A percentile compares a stretch with the other conserved stretches of the same genome.
These are phyloP conservation scores for Champsocephalus esox DNA, from an alignment of 2,797 vertebrate species.

Conservation along the genomic window DNA sequence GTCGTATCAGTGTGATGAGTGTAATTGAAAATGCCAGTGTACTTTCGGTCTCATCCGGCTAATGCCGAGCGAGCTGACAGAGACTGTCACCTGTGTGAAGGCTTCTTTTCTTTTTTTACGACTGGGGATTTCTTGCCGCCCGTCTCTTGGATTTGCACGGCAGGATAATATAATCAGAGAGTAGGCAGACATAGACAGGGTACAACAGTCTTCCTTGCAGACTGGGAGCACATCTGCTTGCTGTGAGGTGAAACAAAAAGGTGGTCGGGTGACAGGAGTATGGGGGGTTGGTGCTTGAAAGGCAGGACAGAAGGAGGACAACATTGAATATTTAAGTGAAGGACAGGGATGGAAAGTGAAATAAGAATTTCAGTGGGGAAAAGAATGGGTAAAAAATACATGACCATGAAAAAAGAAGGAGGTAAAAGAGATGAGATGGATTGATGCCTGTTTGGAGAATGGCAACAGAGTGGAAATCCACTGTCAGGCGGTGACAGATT, in stretches of 20 bases:
- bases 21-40: slow-evolving; percentile 35
- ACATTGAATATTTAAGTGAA: slow-evolving; percentile 22
- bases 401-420: neutral
- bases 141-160: slow-evolving; percentile 39
- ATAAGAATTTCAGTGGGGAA: neutral
- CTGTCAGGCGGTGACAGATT: slow-evolving; percentile 24
- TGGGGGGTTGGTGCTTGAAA: neutral
- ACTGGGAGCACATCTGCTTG: slow-evolving; percentile 41
- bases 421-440: slow-evolving; percentile 2
- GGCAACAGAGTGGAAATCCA: slow-evolving; percentile 16
- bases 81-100: slow-evolving; percentile 39
- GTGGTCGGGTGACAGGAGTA: slow-evolving; percentile 6
- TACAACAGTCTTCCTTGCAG: slow-evolving; percentile 42
- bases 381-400: neutral
- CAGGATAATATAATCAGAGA: slow-evolving; percentile 57
- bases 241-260: slow-evolving; percentile 47
- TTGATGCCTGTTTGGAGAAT: slow-evolving; percentile 18
- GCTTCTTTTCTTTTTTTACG: neutral
- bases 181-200: slow-evolving; percentile 38
- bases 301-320: slow-evolving; percentile 26
- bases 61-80: slow-evolving; percentile 44
- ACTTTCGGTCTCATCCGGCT: slow-evolving; percentile 33
- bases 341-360: neutral
- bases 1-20: slow-evolving; percentile 7
- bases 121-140: slow-evolving; percentile 44